Percentiles rank a stretch among this genome's conserved stretches.
These are phyloP conservation scores for Euphysa ruthae DNA, from an alignment of 30 jellyfish, hydroid and myxozoan species.

Conservation along the genomic window DNA sequence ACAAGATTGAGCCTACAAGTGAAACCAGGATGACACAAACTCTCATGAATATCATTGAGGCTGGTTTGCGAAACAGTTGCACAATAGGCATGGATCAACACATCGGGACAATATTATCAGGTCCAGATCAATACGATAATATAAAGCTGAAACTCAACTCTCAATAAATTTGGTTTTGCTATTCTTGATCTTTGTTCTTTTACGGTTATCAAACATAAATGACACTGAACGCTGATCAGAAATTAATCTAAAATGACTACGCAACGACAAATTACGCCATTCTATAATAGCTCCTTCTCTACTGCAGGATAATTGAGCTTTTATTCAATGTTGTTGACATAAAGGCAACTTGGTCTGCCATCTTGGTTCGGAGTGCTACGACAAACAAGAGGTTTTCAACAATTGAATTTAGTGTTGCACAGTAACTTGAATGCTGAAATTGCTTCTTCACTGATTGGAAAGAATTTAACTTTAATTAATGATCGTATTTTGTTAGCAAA, in stretches of 20 bases:
- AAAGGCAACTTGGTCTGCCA: conserved; percentile 48
- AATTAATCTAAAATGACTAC: conserved; percentile 37
- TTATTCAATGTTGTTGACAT: conserved; percentile 23
- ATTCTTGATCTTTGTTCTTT: conserved; percentile 45
- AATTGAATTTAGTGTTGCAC: background rate
- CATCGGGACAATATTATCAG: conserved; percentile 45
- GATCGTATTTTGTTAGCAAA: conserved; percentile 34
- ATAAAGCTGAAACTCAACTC: conserved; percentile 50
- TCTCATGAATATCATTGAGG: conserved; percentile 18
- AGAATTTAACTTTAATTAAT: conserved; percentile 2
- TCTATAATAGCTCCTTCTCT: conserved; percentile 52
- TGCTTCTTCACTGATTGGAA: conserved; percentile 24
- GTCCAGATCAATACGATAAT: conserved; percentile 46
- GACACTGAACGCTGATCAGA: conserved; percentile 49
- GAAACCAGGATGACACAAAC: conserved; percentile 53
- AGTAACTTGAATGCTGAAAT: conserved; percentile 7
- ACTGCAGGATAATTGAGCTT: conserved; percentile 28
- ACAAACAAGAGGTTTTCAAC: conserved; percentile 30
- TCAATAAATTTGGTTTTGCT: conserved; percentile 40
- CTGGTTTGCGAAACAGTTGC: conserved; percentile 2
- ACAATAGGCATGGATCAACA: conserved; percentile 26
- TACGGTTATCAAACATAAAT: conserved; percentile 57
- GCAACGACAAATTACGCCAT: conserved; percentile 45
- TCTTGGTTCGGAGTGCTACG: conserved; percentile 32
- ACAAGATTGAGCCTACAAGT: too few species aligned